Percentiles rank a stretch among this genome's conserved stretches.
Evolutionary conservation across 2,113 vertebrate species (phyloP).

Genomic region (Mesoclemmys tuberculata): DNA sequence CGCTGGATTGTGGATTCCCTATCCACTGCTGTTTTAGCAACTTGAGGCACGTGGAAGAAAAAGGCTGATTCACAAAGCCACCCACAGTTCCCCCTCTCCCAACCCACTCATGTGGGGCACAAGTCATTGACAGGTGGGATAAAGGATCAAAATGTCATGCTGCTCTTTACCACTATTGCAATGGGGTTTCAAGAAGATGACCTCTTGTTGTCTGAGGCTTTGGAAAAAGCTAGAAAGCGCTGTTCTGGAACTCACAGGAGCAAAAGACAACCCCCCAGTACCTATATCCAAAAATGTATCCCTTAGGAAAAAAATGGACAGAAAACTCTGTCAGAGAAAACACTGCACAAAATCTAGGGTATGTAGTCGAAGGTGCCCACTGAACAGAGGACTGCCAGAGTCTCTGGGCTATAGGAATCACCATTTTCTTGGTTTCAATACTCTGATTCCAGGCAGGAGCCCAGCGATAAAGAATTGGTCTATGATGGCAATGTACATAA

Average conservation of each 20-base stretch:
- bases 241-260: background rate
- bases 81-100: rapidly evolving
- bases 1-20: background rate
- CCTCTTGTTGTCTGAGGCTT: background rate
- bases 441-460: background rate
- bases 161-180: background rate
- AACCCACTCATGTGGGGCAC: rapidly evolving
- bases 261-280: background rate
- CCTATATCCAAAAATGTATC: background rate
- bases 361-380: background rate
- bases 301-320: background rate
- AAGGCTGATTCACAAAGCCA: background rate
- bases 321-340: background rate
- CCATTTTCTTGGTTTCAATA: background rate
- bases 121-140: rapidly evolving
- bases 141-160: background rate
- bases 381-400: background rate
- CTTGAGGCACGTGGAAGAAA: rapidly evolving
- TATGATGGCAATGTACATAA: background rate
- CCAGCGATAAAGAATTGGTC: background rate
- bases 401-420: background rate
- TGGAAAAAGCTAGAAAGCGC: background rate
- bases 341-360: background rate
- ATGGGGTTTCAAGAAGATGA: background rate
- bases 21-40: background rate